Percentiles rank a stretch among this genome's conserved stretches.
Conservation (phyloP, 2,888 invertebrate species). For the Callosobruchus maculatus region DNA sequence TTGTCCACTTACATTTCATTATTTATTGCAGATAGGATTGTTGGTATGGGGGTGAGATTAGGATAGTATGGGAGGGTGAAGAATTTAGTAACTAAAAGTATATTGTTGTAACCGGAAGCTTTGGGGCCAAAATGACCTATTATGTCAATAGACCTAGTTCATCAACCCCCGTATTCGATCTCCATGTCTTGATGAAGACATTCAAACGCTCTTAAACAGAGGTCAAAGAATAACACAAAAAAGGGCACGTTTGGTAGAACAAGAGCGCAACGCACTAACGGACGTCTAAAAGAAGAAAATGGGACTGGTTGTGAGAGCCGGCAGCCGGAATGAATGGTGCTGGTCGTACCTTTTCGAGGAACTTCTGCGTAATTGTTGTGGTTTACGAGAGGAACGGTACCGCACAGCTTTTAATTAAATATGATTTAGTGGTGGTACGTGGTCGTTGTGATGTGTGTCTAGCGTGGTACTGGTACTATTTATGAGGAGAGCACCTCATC, state of each 20-base stretch:
- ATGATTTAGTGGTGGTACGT: constrained; percentile 5
- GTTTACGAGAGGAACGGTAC: constrained; percentile 8
- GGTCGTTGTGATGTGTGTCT: background rate
- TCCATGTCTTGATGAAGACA: background rate
- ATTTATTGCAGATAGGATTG: too few relatives aligned
- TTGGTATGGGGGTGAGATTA: too few relatives aligned
- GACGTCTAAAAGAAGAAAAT: background rate
- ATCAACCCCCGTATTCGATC: background rate
- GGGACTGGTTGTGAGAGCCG: background rate
- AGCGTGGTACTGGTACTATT: background rate
- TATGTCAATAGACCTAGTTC: background rate
- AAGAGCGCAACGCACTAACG: background rate
- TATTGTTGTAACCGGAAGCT: too few relatives aligned
- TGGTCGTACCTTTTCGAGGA: background rate
- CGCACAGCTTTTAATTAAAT: constrained; percentile 3
- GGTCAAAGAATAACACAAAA: background rate
- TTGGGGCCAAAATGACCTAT: too few relatives aligned
- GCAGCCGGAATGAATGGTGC: background rate
- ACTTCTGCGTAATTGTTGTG: constrained; percentile 11
- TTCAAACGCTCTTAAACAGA: background rate
- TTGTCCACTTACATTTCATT: too few relatives aligned
- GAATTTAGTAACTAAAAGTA: too few relatives aligned
- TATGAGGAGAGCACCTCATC: background rate
- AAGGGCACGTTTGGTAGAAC: background rate
- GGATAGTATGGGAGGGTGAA: too few relatives aligned